Evolutionary conservation across 2,113 vertebrate genomes (phyloP), one percentile per base, ranked within the genome.

Genomic region (Rafetus swinhoei): DNA sequence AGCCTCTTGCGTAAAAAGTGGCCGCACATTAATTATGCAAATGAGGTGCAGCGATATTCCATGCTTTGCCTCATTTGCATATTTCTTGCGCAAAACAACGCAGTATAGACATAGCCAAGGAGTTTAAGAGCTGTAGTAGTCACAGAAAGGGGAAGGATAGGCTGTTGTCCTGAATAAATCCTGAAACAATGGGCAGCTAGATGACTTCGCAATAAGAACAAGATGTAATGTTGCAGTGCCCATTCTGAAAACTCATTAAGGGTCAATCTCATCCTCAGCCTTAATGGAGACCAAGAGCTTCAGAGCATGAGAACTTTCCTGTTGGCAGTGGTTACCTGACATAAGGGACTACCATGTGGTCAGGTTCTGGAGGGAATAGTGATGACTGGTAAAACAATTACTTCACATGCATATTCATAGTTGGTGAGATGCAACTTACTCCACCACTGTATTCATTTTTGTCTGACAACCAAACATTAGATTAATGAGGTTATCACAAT

Each of bases 331-430:
- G 87, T 86, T 59, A 79, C 3, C 3, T 81, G 9, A 60, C 8
- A 60, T 57, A 57, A 57, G 56, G 56, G 56, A 57, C 56, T 57
- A 57, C 19, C 56, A 22, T 57, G 19, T 7, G 1, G 0, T 59
- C 25, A 0, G 0, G 5, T 59, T 32, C 81, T 0, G 0, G 59
- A 84, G 82, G 74, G 59, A 86, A 86, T 4, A 54, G 62, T 53
- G 24, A 59, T 35, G 62, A 9, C 54, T 39, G 4, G 29, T 29
- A 84, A 92, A 93, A 93, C 39, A 11, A 1, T 93, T 79, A 12
- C 16, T 57, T 91, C 35, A 39, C 59, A 15, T 6, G 14, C 14
- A 72, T 4, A 6, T 18, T 52, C 80, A 57, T 22, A 79, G 53
- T 1, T 65, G 22, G 16, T 55, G 62, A 88, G 32, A 25, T 84